These are phyloP conservation scores for Pelusios castaneus DNA, from an alignment of 2,113 vertebrate species.

Conservation along the genomic window DNA sequence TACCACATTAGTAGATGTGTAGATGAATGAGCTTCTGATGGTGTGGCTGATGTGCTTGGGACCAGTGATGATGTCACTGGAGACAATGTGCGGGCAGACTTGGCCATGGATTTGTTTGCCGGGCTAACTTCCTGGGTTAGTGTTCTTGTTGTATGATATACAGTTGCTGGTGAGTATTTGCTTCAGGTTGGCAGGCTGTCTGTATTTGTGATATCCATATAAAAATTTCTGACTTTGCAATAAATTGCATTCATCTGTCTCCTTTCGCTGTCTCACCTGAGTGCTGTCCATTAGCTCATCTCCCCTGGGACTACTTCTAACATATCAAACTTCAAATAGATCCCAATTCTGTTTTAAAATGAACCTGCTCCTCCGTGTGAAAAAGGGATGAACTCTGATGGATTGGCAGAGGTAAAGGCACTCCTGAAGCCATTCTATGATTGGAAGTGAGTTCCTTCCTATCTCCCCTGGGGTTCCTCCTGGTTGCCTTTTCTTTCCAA, in stretches of 20 bases:
- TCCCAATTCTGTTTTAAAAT: constrained; percentile 39
- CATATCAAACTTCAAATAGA: constrained; percentile 63
- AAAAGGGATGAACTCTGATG: constrained; percentile 30
- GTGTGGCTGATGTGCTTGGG: too few species aligned
- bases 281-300: constrained; percentile 56
- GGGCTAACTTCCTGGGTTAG: too few species aligned
- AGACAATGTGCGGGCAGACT: too few species aligned
- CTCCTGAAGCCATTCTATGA: constrained; percentile 55
- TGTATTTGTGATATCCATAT: constrained; percentile 54
- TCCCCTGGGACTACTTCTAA: constrained; percentile 59
- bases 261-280: constrained; percentile 68
- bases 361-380: constrained; percentile 57
- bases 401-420: constrained; percentile 31
- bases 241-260: constrained; percentile 64
- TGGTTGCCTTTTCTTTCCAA: constrained; percentile 24
- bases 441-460: constrained; percentile 59
- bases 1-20: too few species aligned
- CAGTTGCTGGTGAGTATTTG: too few species aligned
- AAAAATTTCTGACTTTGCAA: constrained; percentile 66
- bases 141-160: too few species aligned
- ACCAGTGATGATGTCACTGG: too few species aligned
- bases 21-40: too few species aligned
- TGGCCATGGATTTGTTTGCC: too few species aligned
- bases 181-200: too few species aligned
- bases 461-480: constrained; percentile 18